Evolutionary conservation across 2,888 invertebrate species (phyloP).

Genomic region (Pseudococcus jackbeardsleyi): DNA sequence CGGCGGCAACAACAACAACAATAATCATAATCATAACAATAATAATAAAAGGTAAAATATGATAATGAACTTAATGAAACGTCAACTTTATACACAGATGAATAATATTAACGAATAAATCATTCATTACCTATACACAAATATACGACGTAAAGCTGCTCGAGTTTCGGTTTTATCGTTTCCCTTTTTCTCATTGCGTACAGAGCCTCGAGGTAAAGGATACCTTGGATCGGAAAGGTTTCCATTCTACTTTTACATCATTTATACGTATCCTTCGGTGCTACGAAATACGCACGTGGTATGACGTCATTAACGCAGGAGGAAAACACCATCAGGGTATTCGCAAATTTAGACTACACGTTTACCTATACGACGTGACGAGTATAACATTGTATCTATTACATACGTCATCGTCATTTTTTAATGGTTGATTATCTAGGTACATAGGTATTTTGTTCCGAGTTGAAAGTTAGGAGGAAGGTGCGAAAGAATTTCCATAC

Average conservation of each 20-base stretch:
- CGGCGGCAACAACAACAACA: background rate
- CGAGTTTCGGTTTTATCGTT: background rate
- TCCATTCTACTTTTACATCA: background rate
- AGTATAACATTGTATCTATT: too few species aligned
- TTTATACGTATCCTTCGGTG: background rate
- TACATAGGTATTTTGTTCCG: too few species aligned
- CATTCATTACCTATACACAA: slow-evolving; percentile 18
- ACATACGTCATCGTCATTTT: too few species aligned
- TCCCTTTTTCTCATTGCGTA: background rate
- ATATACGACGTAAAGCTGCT: background rate
- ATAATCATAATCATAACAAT: slow-evolving; percentile 18
- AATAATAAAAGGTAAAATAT: slow-evolving; percentile 43
- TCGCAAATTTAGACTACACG: background rate
- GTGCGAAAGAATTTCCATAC: too few species aligned
- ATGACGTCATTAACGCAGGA: background rate
- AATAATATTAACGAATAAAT: slow-evolving; percentile 58
- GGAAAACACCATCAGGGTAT: background rate
- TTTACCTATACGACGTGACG: background rate
- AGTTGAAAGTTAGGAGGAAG: too few species aligned
- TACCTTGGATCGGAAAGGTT: background rate
- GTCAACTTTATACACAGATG: slow-evolving; percentile 49
- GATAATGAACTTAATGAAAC: slow-evolving; percentile 61
- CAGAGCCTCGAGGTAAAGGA: background rate
- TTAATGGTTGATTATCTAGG: too few species aligned
- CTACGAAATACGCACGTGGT: background rate